Evolutionary conservation across 2,888 invertebrate species (phyloP).

Genomic region (Horisme vitalbata): DNA sequence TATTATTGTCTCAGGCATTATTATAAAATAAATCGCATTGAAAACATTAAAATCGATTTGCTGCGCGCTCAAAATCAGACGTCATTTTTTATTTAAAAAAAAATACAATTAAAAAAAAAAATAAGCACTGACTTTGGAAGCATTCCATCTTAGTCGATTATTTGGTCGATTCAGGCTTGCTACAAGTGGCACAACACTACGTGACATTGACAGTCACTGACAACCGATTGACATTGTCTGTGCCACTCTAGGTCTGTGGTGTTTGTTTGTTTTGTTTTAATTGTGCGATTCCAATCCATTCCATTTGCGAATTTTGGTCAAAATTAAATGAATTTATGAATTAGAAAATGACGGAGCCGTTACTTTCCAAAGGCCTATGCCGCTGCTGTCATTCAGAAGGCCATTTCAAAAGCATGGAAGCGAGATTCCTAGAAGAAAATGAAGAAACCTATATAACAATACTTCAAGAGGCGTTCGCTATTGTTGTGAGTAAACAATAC

Average conservation of each 20-base stretch:
- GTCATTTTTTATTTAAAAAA: constrained; percentile 5
- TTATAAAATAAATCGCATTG: constrained; percentile 3
- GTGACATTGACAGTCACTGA: background rate
- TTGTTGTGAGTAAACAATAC: constrained; percentile 51
- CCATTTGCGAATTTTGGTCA: no score
- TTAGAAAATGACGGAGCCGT: constrained; percentile 49
- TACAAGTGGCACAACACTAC: background rate
- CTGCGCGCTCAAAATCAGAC: constrained; percentile 5
- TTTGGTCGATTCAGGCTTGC: no score
- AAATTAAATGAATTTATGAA: constrained; percentile 1
- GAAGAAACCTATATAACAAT: constrained; percentile 52
- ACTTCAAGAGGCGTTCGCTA: constrained; percentile 53
- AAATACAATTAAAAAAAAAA: background rate
- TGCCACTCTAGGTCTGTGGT: no score
- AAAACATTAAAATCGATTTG: constrained; percentile 6
- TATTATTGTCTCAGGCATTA: constrained; percentile 77
- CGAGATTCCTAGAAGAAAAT: constrained; percentile 37
- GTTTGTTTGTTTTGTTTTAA: no score
- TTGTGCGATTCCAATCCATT: no score
- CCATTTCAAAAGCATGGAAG: constrained; percentile 49
- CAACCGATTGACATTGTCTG: no score
- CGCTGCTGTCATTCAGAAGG: constrained; percentile 67
- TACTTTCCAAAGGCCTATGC: constrained; percentile 51
- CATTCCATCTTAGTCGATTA: background rate
- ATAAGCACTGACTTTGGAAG: no score